These are phyloP conservation scores for Apamea sordens DNA, from an alignment of 2,888 invertebrate species.

Conservation along the genomic window DNA sequence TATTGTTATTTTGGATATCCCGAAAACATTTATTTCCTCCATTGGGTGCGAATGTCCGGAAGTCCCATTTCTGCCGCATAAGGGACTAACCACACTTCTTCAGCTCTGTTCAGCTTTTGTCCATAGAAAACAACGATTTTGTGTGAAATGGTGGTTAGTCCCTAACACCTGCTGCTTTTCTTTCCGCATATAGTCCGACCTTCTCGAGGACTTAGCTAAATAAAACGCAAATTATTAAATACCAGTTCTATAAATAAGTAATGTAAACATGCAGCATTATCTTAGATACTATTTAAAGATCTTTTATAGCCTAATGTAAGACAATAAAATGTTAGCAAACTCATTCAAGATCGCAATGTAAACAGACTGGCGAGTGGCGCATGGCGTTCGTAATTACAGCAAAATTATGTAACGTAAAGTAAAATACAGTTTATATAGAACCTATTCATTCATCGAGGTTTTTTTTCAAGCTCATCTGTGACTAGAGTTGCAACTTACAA, in stretches of 20 bases:
- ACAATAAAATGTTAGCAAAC: slow-evolving; percentile 9
- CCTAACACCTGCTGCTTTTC: neutral
- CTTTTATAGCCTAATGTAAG: slow-evolving; percentile 3
- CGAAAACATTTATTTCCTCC: neutral
- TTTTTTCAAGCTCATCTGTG: neutral
- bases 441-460: neutral
- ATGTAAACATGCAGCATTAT: neutral
- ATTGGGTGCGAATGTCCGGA: too few relatives aligned
- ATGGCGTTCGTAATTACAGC: slow-evolving; percentile 4
- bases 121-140: too few relatives aligned
- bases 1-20: neutral
- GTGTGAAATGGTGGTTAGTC: too few relatives aligned
- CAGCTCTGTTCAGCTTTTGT: too few relatives aligned
- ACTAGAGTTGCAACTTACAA: neutral
- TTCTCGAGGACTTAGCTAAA: neutral
- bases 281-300: slow-evolving; percentile 32
- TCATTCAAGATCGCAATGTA: slow-evolving; percentile 32
- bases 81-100: too few relatives aligned
- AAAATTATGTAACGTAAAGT: neutral
- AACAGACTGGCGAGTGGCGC: slow-evolving; percentile 8
- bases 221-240: neutral
- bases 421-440: neutral
- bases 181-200: neutral
- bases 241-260: slow-evolving; percentile 24
- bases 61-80: neutral